Base-by-base conservation (phyloP, 2,113 vertebrate genomes). In the Oreochromis niloticus region DNA sequence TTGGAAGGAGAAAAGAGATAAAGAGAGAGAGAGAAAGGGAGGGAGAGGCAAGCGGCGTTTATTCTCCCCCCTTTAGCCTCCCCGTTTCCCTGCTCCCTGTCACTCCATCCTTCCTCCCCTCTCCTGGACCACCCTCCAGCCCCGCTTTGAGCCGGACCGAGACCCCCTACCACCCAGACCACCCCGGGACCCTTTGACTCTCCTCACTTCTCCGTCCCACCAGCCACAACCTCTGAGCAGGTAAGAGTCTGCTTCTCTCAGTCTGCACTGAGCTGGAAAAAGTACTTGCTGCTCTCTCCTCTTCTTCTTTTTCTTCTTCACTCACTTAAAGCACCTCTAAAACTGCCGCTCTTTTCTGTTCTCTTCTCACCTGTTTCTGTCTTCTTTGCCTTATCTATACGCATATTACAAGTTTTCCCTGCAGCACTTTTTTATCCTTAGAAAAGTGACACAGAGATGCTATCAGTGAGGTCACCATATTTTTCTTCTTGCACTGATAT, bases 11-110 rank as follows among this genome's bases (percentile, higher is more conserved):
- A 89, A 84, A 55, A 88, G 82, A 93, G 93, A 93, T 85, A 90
- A 85, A 94, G 91, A 90, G 92, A 94, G 93, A 91, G 93, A 94
- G 95, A 91, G 93, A 89, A 84, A 94, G 93, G 89, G 93, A 94
- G 93, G 86, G 95, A 94, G 89, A 94, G 92, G 87, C 91, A 93
- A 94, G 91, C 89, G 84, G 90, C 91, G 92, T 94, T 93, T 95
- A 91, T 95, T 96, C 92, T 95, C 94, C 96, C 95, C 96, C 96
- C 93, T 96, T 93, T 93, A 94, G 95, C 96, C 95, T 95, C 94
- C 96, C 96, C 95, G 68, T 96, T 89, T 96, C 96, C 96, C 95
- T 95, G 95, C 93, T 97, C 96, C 96, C 92, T 95, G 95, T 95
- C 96, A 96, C 94, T 96, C 96, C 96, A 93, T 96, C 96, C 96